Evolutionary conservation across 2,797 vertebrate genomes (phyloP).

Genomic region (Pantherophis alleghaniensis): DNA sequence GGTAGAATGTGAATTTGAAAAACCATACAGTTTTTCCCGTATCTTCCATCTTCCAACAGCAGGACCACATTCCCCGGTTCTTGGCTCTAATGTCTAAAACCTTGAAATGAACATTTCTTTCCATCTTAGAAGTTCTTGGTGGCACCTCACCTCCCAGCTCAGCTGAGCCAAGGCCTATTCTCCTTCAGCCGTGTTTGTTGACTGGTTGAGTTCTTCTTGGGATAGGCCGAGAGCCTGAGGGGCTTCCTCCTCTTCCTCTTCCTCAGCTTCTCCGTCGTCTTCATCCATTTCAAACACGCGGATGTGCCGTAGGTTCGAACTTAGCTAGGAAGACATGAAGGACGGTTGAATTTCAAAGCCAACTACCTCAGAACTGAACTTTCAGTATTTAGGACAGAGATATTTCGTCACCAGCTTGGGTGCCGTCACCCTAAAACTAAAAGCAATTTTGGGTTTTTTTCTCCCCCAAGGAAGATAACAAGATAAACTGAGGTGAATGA

Average conservation of each 20-base stretch:
- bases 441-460: not conserved
- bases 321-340: constrained; percentile 76
- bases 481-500: not conserved
- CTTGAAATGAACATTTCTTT: not conserved
- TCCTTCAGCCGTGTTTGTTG: constrained; percentile 47
- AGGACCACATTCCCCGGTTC: not conserved
- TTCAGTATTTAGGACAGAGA: not conserved
- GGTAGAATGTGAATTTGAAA: not conserved
- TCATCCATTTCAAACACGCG: constrained; percentile 98
- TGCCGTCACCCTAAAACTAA: not conserved
- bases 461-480: not conserved
- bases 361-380: not conserved
- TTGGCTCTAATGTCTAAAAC: not conserved
- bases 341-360: not conserved
- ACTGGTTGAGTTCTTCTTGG: constrained; percentile 75
- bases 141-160: constrained; percentile 57
- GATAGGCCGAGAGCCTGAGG: constrained; percentile 75
- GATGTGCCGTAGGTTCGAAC: constrained; percentile 91
- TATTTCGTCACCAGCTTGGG: not conserved
- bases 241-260: constrained; percentile 78
- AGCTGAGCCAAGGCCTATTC: constrained; percentile 29
- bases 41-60: not conserved
- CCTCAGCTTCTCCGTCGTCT: constrained; percentile 93
- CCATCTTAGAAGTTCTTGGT: constrained; percentile 58
- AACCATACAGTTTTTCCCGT: no score